Evolutionary conservation across 1,140 invertebrate genomes (phyloP).

Genomic region (Metaphire vulgaris): DNA sequence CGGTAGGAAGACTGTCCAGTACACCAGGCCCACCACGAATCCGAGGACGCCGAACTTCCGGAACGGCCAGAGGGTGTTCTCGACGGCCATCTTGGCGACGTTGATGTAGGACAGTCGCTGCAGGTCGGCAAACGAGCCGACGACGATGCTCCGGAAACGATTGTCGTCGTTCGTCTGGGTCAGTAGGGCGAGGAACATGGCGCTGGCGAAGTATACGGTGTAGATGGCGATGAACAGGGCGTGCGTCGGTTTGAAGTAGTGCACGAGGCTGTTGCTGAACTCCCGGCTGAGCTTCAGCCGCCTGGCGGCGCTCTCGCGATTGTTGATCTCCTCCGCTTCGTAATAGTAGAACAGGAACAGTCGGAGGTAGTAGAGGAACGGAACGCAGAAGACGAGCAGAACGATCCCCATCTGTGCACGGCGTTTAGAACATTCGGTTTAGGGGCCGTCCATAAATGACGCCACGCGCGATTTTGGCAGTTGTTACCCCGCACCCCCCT

Average conservation of each 20-base stretch:
- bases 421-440: conserved; percentile 13
- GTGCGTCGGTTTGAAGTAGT: conserved; percentile 44
- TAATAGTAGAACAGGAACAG: conserved; percentile 43
- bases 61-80: conserved; percentile 20
- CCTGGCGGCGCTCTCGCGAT: conserved; percentile 31
- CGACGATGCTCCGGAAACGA: neutral
- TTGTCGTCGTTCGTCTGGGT: neutral
- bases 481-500: no score
- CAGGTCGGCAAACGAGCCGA: conserved; percentile 12
- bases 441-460: no score
- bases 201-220: conserved; percentile 40
- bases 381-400: conserved; percentile 38
- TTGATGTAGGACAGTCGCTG: neutral
- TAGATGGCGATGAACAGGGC: conserved; percentile 43
- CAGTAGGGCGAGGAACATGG: conserved; percentile 33
- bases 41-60: conserved; percentile 14
- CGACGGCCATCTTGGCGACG: neutral
- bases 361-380: conserved; percentile 44
- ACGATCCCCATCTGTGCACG: conserved; percentile 34
- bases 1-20: conserved; percentile 17
- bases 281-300: conserved; percentile 31
- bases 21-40: neutral
- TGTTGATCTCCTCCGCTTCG: conserved; percentile 40
- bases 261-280: conserved; percentile 41
- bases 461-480: no score